These are phyloP conservation scores for Pediacus dermestoides DNA, from an alignment of 2,888 invertebrate genomes.

Conservation along the genomic window DNA sequence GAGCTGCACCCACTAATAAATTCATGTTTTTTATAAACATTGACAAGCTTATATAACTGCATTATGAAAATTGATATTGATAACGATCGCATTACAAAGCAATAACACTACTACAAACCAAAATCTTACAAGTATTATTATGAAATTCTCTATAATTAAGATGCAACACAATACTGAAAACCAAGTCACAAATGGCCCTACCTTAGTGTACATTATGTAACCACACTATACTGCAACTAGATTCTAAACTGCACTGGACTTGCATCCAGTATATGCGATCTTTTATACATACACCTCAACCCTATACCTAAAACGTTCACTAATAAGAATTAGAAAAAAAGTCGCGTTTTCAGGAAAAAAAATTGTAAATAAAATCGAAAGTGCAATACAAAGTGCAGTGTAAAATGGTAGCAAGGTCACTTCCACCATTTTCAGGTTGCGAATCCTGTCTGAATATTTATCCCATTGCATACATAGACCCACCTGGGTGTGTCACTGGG, in stretches of 20 bases:
- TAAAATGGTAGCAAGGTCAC: conserved; percentile 35
- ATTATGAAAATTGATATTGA: no score
- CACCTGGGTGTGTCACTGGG: conserved; percentile 21
- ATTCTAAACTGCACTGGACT: conserved; percentile 35
- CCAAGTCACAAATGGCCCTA: conserved; percentile 20
- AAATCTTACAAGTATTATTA: no score
- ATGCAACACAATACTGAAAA: no score
- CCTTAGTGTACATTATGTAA: conserved; percentile 39
- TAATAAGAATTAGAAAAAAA: conserved; percentile 29
- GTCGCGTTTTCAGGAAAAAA: conserved; percentile 23
- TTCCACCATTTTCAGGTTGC: conserved; percentile 18
- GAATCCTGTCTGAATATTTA: conserved; percentile 9
- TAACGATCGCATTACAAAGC: no score
- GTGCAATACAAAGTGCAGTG: conserved; percentile 27
- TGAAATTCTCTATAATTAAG: no score
- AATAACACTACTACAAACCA: no score
- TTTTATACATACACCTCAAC: conserved; percentile 35
- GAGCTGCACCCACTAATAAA: no score
- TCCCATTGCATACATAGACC: conserved; percentile 12
- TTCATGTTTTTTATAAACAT: no score
- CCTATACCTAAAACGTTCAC: conserved; percentile 30
- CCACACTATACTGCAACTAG: conserved; percentile 25
- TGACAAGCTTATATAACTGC: no score
- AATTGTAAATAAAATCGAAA: conserved; percentile 14
- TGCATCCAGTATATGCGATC: conserved; percentile 25